Percentiles rank a stretch among this genome's conserved stretches.
Evolutionary conservation across 2,113 vertebrate genomes (phyloP).

Genomic region (Sclerurus mexicanus): DNA sequence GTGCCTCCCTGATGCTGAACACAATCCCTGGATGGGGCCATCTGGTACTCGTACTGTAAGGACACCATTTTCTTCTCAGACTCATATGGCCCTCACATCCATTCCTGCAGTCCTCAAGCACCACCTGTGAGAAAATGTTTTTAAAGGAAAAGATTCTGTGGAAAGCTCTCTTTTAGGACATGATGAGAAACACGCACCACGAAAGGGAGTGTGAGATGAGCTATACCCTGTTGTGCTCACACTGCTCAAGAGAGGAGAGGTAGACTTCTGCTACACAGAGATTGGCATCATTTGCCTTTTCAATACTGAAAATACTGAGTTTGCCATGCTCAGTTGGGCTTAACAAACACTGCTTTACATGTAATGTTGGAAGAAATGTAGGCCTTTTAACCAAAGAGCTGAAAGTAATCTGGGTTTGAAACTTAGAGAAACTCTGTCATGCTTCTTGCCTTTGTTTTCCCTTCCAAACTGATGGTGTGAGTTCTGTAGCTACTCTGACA

Average conservation of each 20-base stretch:
- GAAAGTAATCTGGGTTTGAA: background rate
- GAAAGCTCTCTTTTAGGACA: background rate
- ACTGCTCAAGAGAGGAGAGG: background rate
- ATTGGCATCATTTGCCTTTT: background rate
- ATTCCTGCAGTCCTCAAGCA: fast-evolving
- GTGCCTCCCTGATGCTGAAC: background rate
- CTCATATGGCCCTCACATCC: background rate
- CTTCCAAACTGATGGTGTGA: background rate
- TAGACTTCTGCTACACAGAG: background rate
- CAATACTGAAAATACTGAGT: background rate
- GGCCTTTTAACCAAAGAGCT: background rate
- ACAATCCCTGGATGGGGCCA: background rate
- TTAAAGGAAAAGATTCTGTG: background rate
- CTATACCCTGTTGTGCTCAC: background rate
- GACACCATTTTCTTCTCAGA: background rate
- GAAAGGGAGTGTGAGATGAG: background rate
- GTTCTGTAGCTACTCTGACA: background rate
- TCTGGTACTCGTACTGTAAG: background rate
- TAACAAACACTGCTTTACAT: background rate
- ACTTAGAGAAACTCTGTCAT: background rate
- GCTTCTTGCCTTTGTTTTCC: background rate
- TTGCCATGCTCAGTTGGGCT: background rate
- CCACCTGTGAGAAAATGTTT: background rate
- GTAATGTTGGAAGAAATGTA: background rate
- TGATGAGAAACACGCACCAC: background rate